Conservation (phyloP, 2,113 vertebrate species). For the Vulpes vulpes region DNA sequence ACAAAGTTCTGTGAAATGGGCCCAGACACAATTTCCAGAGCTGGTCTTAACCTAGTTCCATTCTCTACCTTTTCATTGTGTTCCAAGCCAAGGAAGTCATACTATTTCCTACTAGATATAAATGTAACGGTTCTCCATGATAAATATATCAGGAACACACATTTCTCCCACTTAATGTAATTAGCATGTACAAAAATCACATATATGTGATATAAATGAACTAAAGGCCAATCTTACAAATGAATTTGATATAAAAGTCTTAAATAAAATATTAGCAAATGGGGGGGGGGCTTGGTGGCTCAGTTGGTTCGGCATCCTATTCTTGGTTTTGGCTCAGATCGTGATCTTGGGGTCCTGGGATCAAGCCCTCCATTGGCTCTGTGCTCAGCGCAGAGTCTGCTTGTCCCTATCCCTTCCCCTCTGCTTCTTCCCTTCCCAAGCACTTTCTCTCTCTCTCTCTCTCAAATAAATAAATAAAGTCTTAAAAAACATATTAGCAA, state of each 20-base stretch:
- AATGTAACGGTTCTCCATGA: not conserved
- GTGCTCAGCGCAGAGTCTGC: not conserved
- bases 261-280: slow-evolving; percentile 32
- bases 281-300: not conserved
- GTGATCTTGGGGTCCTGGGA: not conserved
- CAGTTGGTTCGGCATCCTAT: not conserved
- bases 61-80: not conserved
- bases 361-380: not conserved
- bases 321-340: not conserved
- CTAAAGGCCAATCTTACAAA: not conserved
- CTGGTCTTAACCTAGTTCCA: not conserved
- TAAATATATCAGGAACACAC: not conserved
- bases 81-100: not conserved
- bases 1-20: not conserved
- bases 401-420: not conserved
- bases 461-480: not conserved
- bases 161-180: not conserved
- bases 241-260: not conserved
- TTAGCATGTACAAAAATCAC: not conserved
- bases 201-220: not conserved
- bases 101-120: not conserved
- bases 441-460: not conserved
- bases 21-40: not conserved
- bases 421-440: not conserved
- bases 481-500: slow-evolving; percentile 23